Conservation (phyloP, 1,140 invertebrate genomes). For the Microplitis mediator region DNA sequence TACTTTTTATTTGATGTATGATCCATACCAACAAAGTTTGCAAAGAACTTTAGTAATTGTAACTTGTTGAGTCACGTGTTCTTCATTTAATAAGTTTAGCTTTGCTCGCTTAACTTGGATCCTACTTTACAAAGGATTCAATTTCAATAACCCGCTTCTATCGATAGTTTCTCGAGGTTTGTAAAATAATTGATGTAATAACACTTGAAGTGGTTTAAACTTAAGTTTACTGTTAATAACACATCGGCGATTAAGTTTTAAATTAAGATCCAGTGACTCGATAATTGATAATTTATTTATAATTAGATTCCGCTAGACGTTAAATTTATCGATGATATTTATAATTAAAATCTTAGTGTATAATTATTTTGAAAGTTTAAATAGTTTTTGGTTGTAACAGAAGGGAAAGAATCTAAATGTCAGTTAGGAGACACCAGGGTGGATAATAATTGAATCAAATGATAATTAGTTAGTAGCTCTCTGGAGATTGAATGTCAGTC, state of each 20-base stretch:
- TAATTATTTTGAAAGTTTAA: too few species aligned
- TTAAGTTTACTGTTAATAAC: too few species aligned
- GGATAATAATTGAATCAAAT: conserved; percentile 49
- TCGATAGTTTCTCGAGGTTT: not conserved
- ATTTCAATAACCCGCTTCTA: not conserved
- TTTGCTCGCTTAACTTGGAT: not conserved
- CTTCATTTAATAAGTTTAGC: not conserved
- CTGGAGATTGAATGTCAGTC: conserved; percentile 42
- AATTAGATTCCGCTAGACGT: too few species aligned
- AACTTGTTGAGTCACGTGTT: not conserved
- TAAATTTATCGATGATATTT: too few species aligned
- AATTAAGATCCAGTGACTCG: too few species aligned
- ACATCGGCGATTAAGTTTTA: too few species aligned
- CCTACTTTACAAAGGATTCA: not conserved
- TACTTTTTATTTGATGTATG: not conserved
- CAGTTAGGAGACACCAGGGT: conserved; percentile 29
- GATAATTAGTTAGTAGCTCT: conserved; percentile 50
- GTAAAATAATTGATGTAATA: not conserved
- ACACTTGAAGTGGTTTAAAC: not conserved
- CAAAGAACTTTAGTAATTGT: not conserved
- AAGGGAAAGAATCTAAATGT: conserved; percentile 23
- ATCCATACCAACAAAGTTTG: not conserved
- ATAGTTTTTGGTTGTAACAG: not conserved
- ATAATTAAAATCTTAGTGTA: too few species aligned
- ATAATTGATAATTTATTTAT: too few species aligned